phyloP scores from a whole-genome alignment of 2,113 vertebrate genomes.

The Eurystomus gularis region DNA sequence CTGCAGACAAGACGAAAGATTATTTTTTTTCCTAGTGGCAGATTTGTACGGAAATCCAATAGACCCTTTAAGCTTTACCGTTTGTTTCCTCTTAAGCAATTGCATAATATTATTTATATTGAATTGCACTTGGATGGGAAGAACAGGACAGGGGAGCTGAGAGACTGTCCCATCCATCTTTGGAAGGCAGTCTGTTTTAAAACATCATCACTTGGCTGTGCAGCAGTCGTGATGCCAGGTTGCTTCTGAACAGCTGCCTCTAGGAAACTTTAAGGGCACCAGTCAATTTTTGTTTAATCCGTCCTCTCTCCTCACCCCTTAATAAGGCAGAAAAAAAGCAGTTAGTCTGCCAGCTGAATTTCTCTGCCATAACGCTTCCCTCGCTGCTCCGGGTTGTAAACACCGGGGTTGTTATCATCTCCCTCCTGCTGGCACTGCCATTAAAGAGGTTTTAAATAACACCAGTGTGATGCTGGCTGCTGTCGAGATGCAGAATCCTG shows the following conservation, averaged over 20 bases:
- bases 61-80: conserved; percentile 31
- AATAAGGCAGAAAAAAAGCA: not conserved
- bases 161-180: not conserved
- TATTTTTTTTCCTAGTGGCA: not conserved
- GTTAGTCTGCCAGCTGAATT: not conserved
- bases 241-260: not conserved
- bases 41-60: conserved; percentile 21
- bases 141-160: not conserved
- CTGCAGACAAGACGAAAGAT: not conserved
- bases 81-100: conserved; percentile 6
- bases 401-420: not conserved
- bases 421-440: conserved; percentile 18
- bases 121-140: not conserved
- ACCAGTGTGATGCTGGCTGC: not conserved
- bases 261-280: not conserved
- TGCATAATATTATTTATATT: conserved; percentile 25
- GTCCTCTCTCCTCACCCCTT: not conserved
- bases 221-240: not conserved
- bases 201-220: not conserved
- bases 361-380: not conserved
- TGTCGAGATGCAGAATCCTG: not conserved
- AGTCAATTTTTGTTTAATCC: not conserved
- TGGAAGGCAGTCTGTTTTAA: not conserved
- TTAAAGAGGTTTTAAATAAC: conserved; percentile 18
- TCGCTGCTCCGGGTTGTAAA: not conserved